Base-by-base conservation (phyloP, 2,888 invertebrate species). In the Apodemia hepburni region DNA sequence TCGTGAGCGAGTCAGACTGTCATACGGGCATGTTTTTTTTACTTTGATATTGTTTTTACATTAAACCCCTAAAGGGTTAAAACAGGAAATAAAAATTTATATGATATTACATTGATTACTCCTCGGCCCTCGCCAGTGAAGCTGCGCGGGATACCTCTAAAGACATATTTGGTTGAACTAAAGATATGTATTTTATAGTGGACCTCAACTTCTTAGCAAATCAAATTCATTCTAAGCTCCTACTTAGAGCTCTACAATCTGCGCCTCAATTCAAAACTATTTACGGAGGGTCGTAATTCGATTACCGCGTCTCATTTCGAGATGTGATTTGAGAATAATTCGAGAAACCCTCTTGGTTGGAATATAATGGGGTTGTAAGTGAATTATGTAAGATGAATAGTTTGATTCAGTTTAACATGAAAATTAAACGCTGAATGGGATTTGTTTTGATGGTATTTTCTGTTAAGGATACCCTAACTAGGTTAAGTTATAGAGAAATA, bases 341-440 rank as follows among this genome's bases (percentile, higher is more conserved):
- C 76, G 71, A 70, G 70, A 79, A 76, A 75, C 75, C 74, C 75
- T 76, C 75, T 74, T 71, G 74, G 73, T 81, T 80, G 54, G 54
- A 54, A 27, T 76, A 73, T 75, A 75, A 75, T 75, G 73, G 82
- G 84, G 81, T 71, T 74, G 76, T 81, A 82, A 82, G 78, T 82
- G 82, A 81, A 87, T 85, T 84, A 82, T 84, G 84, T 82, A 82
- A 86, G 82, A 84, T 85, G 78, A 81, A 86, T 83, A 74, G 76
- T 70, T 66, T 64, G 69, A 70, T 70, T 70, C 27, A 54, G 27
- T 54, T 54, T 27, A 54, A 54, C 54, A 29, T 54, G 54, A 54
- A 12, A 27, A 54, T 54, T 51, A 51, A 22, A 51, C 4, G 22
- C 12, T 51, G 18, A 51, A 51, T 27, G 15, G 51, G 51, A 15